Percentiles rank a stretch among this genome's conserved stretches.
phyloP scores from a whole-genome alignment of 2,888 invertebrate species.

The Onthophagus sagittarius region DNA sequence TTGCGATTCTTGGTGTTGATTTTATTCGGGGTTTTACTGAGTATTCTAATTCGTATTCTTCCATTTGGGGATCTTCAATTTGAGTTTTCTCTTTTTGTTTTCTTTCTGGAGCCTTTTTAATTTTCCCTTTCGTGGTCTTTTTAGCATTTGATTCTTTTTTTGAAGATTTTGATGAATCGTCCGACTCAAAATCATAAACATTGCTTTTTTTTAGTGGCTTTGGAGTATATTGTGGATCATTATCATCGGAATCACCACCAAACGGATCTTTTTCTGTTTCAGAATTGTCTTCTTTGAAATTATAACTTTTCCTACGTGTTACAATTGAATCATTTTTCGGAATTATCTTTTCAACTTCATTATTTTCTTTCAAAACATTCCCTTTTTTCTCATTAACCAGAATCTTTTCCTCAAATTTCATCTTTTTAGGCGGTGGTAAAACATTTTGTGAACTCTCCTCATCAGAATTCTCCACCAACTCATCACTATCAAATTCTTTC shows the following conservation, averaged over 20 bases:
- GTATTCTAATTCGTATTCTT: constrained; percentile 44
- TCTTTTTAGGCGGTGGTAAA: constrained; percentile 39
- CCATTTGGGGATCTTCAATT: constrained; percentile 23
- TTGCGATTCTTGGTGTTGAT: constrained; percentile 39
- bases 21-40: constrained; percentile 42
- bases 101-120: constrained; percentile 12
- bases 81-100: constrained; percentile 28
- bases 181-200: background rate
- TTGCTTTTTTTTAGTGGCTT: constrained; percentile 14
- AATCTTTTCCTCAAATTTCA: constrained; percentile 25
- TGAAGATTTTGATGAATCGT: constrained; percentile 14
- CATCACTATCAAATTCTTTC: constrained; percentile 59
- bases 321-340: background rate
- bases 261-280: constrained; percentile 33
- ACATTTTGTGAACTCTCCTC: constrained; percentile 34
- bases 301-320: constrained; percentile 6
- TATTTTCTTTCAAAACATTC: background rate
- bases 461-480: constrained; percentile 54
- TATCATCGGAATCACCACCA: constrained; percentile 32
- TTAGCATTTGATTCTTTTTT: constrained; percentile 16
- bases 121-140: background rate
- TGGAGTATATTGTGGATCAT: constrained; percentile 37
- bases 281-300: constrained; percentile 33
- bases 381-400: background rate
- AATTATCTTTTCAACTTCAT: background rate